Evolutionary conservation across 23 tunicate genomes (phyloP), one percentile per base, ranked within the genome.

Genomic region (Ciona savignyi): DNA sequence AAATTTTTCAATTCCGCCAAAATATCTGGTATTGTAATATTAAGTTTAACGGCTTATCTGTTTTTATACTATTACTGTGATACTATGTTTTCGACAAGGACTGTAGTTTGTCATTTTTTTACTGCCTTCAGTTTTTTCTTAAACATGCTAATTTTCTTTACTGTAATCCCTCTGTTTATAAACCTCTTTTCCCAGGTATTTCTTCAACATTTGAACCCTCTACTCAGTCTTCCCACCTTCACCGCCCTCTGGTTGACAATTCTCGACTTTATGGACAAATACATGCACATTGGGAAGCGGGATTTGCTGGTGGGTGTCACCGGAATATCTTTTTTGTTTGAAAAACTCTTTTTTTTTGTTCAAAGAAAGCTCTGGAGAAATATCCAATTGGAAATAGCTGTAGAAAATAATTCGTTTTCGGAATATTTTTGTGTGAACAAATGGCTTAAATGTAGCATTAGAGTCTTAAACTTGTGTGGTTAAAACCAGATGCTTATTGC

Each of bases 211-310:
- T 67, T 95, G 35, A 88, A 75, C 33, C 95, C 95, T 1, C 90
- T 95, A 11, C 76, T 95, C 24, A 88, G 81, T 49, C 85, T 90
- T 24, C 95, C 99, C 28, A 95, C 99, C 20, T 95, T 95, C 67
- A 95, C 95, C 29, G 99, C 99, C 11, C 79, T 90, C 23, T 95
- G 99, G 99, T 82, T 95, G 25, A 95, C 99, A 25, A 95, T 95
- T 26, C 86, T 95, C 11, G 99, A 95, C 75, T 95, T 95, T 74
- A 95, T 95, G 99, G 99, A 95, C 63, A 95, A 95, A 71, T 95
- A 95, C 80, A 95, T 95, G 99, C 99, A 90, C 67, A 87, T 95
- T 51, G 99, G 99, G 27, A 95, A 95, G 26, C 71, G 95, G n/a
- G 99, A 95, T 66, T 32, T 87, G 25, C 70, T 95, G 86, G 98